A percentile compares a stretch with the other conserved stretches of the same genome.
Conservation (phyloP, 2,888 invertebrate genomes). For the Scelioninae gen. 1 region DNA sequence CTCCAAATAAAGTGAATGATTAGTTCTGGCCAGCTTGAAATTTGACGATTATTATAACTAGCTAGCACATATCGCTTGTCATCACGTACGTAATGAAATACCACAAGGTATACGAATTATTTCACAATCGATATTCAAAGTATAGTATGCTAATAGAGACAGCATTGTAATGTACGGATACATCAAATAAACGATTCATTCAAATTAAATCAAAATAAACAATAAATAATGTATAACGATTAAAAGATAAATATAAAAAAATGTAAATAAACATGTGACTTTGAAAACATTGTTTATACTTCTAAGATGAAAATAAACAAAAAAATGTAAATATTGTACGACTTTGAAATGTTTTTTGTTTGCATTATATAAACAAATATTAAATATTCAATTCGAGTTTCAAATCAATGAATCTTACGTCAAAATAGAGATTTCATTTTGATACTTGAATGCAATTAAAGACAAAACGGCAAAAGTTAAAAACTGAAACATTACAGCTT, state of each 20-base stretch:
- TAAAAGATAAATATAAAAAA: too few species aligned
- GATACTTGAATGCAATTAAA: conserved; percentile 27
- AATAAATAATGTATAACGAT: too few species aligned
- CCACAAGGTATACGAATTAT: neutral
- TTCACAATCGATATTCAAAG: neutral
- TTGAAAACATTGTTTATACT: too few species aligned
- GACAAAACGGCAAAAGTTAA: conserved; percentile 6
- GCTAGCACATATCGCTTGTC: neutral
- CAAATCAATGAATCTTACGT: neutral
- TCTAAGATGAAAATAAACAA: too few species aligned
- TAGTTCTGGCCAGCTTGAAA: conserved; percentile 3
- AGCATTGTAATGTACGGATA: neutral
- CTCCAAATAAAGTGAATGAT: conserved; percentile 12
- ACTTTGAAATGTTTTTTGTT: neutral
- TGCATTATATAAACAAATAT: neutral
- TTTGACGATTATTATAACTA: conserved; percentile 11
- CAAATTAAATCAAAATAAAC: too few species aligned
- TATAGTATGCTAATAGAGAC: neutral
- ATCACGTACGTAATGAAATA: conserved; percentile 2
- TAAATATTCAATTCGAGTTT: conserved; percentile 1
- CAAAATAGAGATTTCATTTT: conserved; percentile 6
- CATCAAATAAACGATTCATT: neutral
- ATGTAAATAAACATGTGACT: too few species aligned
- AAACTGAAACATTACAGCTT: neutral
- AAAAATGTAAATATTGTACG: too few species aligned